phyloP scores from a whole-genome alignment of 2,113 vertebrate genomes.

The Erpornis zantholeuca region DNA sequence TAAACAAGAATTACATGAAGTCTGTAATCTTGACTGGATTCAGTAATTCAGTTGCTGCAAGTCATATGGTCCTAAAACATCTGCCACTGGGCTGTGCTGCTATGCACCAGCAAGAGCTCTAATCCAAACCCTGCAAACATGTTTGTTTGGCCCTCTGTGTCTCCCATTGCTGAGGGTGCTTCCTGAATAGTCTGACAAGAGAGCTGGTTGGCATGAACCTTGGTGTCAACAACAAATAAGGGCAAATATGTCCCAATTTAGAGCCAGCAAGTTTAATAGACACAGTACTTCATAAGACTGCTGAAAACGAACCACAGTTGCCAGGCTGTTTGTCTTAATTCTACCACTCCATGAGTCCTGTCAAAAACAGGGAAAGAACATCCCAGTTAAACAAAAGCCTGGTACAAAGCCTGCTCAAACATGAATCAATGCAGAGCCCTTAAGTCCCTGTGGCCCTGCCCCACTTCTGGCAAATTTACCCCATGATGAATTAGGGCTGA shows the following conservation, averaged over 20 bases:
- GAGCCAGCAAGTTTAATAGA: neutral
- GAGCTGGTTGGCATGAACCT: neutral
- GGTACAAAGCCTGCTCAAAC: neutral
- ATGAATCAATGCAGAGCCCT: neutral
- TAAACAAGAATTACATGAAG: neutral
- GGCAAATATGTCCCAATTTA: neutral
- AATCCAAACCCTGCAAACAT: neutral
- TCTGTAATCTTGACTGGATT: neutral
- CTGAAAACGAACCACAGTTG: neutral
- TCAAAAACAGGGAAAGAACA: neutral
- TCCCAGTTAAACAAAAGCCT: neutral
- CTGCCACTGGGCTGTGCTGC: fast-evolving
- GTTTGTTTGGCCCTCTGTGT: neutral
- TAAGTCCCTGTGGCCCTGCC: neutral
- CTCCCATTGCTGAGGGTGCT: neutral
- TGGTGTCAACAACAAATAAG: neutral
- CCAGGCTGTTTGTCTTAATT: neutral
- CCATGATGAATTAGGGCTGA: conserved; percentile 14
- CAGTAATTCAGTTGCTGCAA: neutral
- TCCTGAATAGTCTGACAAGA: neutral
- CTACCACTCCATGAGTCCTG: neutral
- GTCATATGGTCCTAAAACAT: neutral
- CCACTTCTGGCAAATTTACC: neutral
- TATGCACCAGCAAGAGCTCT: neutral
- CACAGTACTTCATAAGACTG: neutral